Base-by-base conservation (phyloP, 2,113 vertebrate genomes). In the Archocentrus centrarchus region DNA sequence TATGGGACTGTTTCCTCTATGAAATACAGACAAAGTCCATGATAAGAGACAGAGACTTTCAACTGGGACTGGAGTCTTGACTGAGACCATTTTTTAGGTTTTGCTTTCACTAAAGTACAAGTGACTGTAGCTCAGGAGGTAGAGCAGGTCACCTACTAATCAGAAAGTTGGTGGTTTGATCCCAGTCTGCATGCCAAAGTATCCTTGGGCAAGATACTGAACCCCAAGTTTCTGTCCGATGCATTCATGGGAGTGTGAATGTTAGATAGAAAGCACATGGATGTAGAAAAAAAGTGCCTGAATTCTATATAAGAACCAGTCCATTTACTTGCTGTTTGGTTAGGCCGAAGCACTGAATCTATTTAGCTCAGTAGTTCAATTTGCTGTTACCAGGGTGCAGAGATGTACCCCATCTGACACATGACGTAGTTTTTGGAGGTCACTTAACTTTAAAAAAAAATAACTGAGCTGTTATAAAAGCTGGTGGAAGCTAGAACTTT, bases 311-410 rank as follows among this genome's bases (percentile, higher is more conserved):
- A 32, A 32, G 6, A 32, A 32, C 63, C 24, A 7, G 0, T 44
- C 63, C 37, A 66, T 66, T 66, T 66, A 44, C 63, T 8, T 70
- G 64, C 6, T 70, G 64, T 70, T 50, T 70, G 41, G 64, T 70
- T 70, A 50, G 41, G 64, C 64, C 50, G 41, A 30, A 41, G 41
- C 24, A 50, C 24, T 15, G 13, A 50, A 7, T 14, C 1, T 53
- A 20, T 53, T 32, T 30, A 44, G 9, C 44, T 73, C 7, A 17
- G 44, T 53, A 0, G 17, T 32, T 73, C 66, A 27, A 53, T 27
- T 73, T 47, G 66, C 44, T 70, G 44, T 50, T 53, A 70, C 66
- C 66, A 53, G 24, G 44, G 66, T 70, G 66, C 66, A 4, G 18
- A 53, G n/a, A 50, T 18, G 44, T 44, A 32, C 44, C 50, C 44